Evolutionary conservation across 30 jellyfish, hydroid and myxozoan species (phyloP).

Genomic region (Aurelia sp.): DNA sequence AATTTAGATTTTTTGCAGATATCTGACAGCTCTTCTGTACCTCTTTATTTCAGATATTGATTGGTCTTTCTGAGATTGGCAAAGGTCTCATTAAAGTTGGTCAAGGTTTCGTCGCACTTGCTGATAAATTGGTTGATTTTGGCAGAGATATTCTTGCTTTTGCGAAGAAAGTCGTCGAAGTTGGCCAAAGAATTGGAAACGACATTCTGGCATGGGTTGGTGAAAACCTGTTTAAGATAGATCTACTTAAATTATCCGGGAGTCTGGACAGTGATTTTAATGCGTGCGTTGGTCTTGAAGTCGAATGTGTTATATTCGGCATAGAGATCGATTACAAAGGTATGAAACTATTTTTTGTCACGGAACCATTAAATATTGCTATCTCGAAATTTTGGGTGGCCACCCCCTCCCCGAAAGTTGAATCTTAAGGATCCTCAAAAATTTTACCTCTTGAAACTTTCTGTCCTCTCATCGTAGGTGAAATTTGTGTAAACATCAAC

Average conservation of each 20-base stretch:
- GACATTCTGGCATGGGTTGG: slow-evolving; percentile 32
- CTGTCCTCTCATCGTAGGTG: slow-evolving; percentile 4
- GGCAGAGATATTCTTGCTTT: slow-evolving; percentile 36
- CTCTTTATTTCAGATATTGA: slow-evolving; percentile 40
- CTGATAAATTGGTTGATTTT: slow-evolving; percentile 41
- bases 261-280: slow-evolving; percentile 43
- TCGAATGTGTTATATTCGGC: slow-evolving; percentile 62
- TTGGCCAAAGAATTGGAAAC: slow-evolving; percentile 31
- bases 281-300: slow-evolving; percentile 68
- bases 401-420: too few relatives aligned
- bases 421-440: too few relatives aligned
- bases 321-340: slow-evolving; percentile 28
- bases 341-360: neutral
- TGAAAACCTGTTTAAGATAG: slow-evolving; percentile 41
- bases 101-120: slow-evolving; percentile 49
- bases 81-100: slow-evolving; percentile 65
- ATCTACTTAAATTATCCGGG: slow-evolving; percentile 37
- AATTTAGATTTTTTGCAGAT: too few relatives aligned
- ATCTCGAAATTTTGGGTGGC: too few relatives aligned
- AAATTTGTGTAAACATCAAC: slow-evolving; percentile 53
- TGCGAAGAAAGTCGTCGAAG: slow-evolving; percentile 35
- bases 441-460: neutral
- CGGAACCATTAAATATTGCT: too few relatives aligned
- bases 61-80: slow-evolving; percentile 72
- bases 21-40: too few relatives aligned